These are phyloP conservation scores for Anarrhichthys ocellatus DNA, from an alignment of 2,113 vertebrate genomes.

Conservation along the genomic window DNA sequence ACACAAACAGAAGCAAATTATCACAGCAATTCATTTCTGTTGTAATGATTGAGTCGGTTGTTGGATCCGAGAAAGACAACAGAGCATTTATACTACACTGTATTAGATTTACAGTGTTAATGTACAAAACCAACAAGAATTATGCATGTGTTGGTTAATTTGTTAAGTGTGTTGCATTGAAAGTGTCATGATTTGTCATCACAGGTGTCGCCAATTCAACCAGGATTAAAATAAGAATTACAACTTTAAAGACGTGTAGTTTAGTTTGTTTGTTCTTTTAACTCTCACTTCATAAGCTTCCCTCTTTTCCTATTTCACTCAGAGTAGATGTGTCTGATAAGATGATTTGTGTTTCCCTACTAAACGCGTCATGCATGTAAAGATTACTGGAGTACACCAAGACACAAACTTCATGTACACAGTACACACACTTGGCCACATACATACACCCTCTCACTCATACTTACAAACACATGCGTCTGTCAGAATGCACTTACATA, in stretches of 20 bases:
- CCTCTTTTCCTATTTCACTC: neutral
- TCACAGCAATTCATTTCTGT: neutral
- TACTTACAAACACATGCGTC: neutral
- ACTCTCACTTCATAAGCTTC: neutral
- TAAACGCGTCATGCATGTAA: conserved; percentile 46
- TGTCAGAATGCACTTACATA: conserved; percentile 83
- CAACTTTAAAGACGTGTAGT: neutral
- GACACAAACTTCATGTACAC: neutral
- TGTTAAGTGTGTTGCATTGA: neutral
- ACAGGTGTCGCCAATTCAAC: neutral
- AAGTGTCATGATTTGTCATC: neutral
- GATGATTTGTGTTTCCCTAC: conserved; percentile 42
- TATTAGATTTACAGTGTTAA: neutral
- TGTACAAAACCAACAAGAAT: neutral
- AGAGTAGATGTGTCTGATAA: conserved; percentile 21
- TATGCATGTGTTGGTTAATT: neutral
- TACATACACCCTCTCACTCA: neutral
- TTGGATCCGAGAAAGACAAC: neutral
- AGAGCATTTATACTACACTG: neutral
- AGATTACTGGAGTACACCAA: conserved; percentile 30
- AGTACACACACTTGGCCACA: conserved; percentile 7
- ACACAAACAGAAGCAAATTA: conserved; percentile 1
- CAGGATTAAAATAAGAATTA: neutral
- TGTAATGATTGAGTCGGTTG: conserved; percentile 9
- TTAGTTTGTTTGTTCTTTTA: neutral